Base-by-base conservation (phyloP, 2,113 vertebrate genomes). In the Geococcyx californianus region DNA sequence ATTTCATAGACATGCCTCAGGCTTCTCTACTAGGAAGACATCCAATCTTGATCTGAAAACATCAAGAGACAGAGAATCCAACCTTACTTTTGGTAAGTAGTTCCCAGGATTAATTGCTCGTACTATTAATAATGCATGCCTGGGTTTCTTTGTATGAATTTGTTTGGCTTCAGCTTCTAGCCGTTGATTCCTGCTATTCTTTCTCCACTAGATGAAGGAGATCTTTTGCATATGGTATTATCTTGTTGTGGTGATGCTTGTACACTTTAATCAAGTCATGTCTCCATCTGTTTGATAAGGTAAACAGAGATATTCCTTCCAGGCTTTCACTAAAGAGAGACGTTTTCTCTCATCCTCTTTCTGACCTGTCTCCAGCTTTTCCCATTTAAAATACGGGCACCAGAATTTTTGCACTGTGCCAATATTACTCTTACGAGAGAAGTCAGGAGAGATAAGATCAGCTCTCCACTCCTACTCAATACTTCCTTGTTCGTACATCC, bases 91-190 rank as follows among this genome's bases (percentile, higher is more conserved):
- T 94, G 93, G 90, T 96, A 92, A 94, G 88, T 88, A 88, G 92
- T 96, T 97, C 93, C 93, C 87, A 96, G 93, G 95, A 93, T 97
- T 95, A 96, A 92, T 96, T 95, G 92, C 85, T 74, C 60, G 88
- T 92, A 81, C 93, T 94, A 93, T 95, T 96, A 95, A 93, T 97
- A 95, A 96, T 95, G 87, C 95, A 95, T 96, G 76, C 95, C 64
- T 96, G 63, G 85, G 78, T 93, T 95, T 92, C 94, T 94, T 94
- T 91, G 64, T 91, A 77, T 70, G 91, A 88, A 94, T 95, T 91
- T 90, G 75, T 92, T 86, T 94, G 93, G 63, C 92, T 94, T 95
- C 82, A 56, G 47, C 72, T 96, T 93, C 59, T 78, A 96, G 87
- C 73, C 4, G 60, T 92, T 96, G 88, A 93, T 94, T 93, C 83